Evolutionary conservation across 2,113 vertebrate species (phyloP), one percentile per base, ranked within the genome.

Genomic region (Psilopogon haemacephalus): DNA sequence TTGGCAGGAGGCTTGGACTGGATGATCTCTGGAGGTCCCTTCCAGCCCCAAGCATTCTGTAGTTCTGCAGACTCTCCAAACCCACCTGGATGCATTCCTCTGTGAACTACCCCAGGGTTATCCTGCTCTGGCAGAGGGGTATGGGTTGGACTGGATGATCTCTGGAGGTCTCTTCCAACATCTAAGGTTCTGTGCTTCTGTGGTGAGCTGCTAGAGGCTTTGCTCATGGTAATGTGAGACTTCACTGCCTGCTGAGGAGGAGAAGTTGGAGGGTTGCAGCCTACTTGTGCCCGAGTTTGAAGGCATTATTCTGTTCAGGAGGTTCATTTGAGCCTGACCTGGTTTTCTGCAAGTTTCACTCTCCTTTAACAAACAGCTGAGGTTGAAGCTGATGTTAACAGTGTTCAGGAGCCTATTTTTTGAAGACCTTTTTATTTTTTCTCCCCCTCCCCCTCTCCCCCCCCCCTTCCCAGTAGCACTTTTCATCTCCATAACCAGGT

Each of bases 291-390:
- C 14, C 0, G 11, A 83, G 54, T 80, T 76, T 77, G 67, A 92
- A 72, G 38, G 62, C 94, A 58, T 71, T 60, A 72, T 69, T 86
- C 38, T 30, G 72, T 72, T 84, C 74, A 82, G 87, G 90, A 72
- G 12, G n/a, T 6, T 86, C 52, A 46, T 70, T 92, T 74, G 40
- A 80, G 44, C 11, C 44, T 86, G 77, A 90, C 80, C 88, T 86
- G 38, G 8, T 90, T 90, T 69, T 70, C 44, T 14, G 33, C 2
- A 5, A 81, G 58, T 84, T 88, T 86, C 58, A 88, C 70, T 44
- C 62, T 69, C 70, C 83, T 59, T 73, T 80, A 85, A 94, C 62
- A 78, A 94, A 92, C 59, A 82, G 59, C 63, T 82, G 74, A 94
- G 77, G 74, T 70, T 95, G 86, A 94, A 93, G 40, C 54, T 92